These are phyloP conservation scores for Entosphenus tridentatus DNA, from an alignment of 2,113 vertebrate genomes.

Conservation along the genomic window DNA sequence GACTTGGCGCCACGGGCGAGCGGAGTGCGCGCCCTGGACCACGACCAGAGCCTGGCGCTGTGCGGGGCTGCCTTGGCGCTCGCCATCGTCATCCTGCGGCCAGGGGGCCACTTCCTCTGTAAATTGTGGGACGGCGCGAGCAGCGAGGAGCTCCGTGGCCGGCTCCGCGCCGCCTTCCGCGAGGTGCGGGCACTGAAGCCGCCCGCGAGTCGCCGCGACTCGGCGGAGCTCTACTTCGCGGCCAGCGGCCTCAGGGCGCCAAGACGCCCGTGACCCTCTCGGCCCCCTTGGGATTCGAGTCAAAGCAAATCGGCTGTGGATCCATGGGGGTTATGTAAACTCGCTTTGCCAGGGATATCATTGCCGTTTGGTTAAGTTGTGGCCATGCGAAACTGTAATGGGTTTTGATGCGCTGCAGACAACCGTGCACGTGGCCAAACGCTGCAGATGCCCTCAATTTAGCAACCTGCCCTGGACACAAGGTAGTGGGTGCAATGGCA, in stretches of 20 bases:
- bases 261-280: background rate
- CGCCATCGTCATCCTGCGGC: slow-evolving; percentile 27
- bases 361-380: too few relatives aligned
- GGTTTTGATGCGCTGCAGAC: too few relatives aligned
- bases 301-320: too few relatives aligned
- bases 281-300: background rate
- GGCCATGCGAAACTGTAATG: too few relatives aligned
- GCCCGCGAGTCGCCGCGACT: slow-evolving; percentile 58
- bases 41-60: slow-evolving; percentile 37
- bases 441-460: too few relatives aligned
- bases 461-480: too few relatives aligned
- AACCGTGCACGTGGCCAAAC: too few relatives aligned
- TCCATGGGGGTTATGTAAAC: too few relatives aligned
- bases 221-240: slow-evolving; percentile 49
- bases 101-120: slow-evolving; percentile 42
- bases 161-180: slow-evolving; percentile 29
- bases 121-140: slow-evolving; percentile 67
- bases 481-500: too few relatives aligned
- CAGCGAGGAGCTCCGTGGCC: slow-evolving; percentile 25
- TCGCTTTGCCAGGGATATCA: too few relatives aligned
- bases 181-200: slow-evolving; percentile 43
- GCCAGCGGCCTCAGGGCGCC: slow-evolving; percentile 19
- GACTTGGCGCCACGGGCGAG: slow-evolving; percentile 85
- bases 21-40: slow-evolving; percentile 55
- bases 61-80: slow-evolving; percentile 39